Evolutionary conservation across 2,888 invertebrate genomes (phyloP).

Genomic region (Macaria liturata): DNA sequence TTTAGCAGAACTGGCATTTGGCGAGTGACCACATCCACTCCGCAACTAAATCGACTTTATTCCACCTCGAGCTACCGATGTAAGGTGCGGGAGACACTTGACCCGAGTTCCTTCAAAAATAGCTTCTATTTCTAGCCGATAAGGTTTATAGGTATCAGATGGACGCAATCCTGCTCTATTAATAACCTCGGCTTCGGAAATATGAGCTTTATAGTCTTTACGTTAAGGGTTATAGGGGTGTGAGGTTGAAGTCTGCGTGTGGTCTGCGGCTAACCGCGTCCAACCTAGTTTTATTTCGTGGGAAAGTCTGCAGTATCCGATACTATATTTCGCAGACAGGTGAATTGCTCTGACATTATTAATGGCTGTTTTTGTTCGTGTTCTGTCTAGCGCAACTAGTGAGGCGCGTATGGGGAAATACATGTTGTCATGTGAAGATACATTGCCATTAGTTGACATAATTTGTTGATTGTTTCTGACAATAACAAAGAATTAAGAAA

Average conservation of each 20-base stretch:
- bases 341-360: constrained; percentile 38
- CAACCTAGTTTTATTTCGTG: constrained; percentile 42
- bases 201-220: constrained; percentile 1
- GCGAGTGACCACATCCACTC: constrained; percentile 15
- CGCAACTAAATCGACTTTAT: constrained; percentile 20
- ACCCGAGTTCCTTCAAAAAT: constrained; percentile 15
- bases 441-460: too few species aligned
- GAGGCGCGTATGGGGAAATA: too few species aligned
- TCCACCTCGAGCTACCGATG: constrained; percentile 11
- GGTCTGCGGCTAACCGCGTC: constrained; percentile 28
- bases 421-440: too few species aligned
- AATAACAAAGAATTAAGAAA: too few species aligned
- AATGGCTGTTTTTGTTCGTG: constrained; percentile 19
- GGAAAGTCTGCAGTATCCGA: constrained; percentile 30
- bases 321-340: constrained; percentile 38
- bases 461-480: too few species aligned
- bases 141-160: constrained; percentile 4
- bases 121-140: constrained; percentile 15
- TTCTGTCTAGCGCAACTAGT: neutral
- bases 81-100: constrained; percentile 2
- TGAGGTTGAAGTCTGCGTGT: constrained; percentile 23
- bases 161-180: constrained; percentile 1
- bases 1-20: constrained; percentile 12
- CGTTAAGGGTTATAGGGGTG: neutral
- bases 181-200: neutral